Base-by-base conservation (phyloP, 2,113 vertebrate genomes). In the Odocoileus hemionus region DNA sequence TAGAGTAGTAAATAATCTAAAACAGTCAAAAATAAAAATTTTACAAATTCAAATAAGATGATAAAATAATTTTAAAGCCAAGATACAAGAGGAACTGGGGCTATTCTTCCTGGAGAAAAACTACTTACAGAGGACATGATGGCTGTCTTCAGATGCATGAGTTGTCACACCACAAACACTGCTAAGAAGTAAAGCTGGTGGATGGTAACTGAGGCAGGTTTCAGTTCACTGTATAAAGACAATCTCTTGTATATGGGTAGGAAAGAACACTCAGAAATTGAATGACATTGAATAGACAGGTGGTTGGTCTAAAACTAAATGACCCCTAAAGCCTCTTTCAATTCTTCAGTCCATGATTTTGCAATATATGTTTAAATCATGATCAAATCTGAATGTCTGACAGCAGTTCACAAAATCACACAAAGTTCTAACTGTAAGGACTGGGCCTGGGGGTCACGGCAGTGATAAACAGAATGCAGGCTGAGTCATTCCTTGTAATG, bases 81-180 rank as follows among this genome's bases (percentile, higher is more conserved):
- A 26, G 19, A 87, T 80, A 60, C 23, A 93, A 28, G 19, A 91
- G 16, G 39, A 95, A 93, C 8, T 58, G 50, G 28, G 5, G 47
- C 9, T 90, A n/a, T 54, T 94, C 10, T 80, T 86, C 19, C n/a
- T 58, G n/a, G 57, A 95, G 85, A 88, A 94, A 98, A 94, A 55
- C 17, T 92, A 83, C 64, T 57, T 79, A 74, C 50, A 58, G 25
- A 79, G 10, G 36, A 78, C 26, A 78, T 6, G 28, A 60, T 57
- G 43, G 61, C 39, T 70, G 14, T 86, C 91, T 89, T 78, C 76
- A 60, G 67, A 96, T 23, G 67, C 6, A 6, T 43, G 25, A 94
- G n/a, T 21, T 84, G 5, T 58, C 55, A 89, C 54, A 86, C 23
- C n/a, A 92, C n/a, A 60, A 91, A 92, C 4, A 78, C 39, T 87